Conservation (phyloP, 30 jellyfish, hydroid and myxozoan genomes). For the Chrysaora quinquecirrha region DNA sequence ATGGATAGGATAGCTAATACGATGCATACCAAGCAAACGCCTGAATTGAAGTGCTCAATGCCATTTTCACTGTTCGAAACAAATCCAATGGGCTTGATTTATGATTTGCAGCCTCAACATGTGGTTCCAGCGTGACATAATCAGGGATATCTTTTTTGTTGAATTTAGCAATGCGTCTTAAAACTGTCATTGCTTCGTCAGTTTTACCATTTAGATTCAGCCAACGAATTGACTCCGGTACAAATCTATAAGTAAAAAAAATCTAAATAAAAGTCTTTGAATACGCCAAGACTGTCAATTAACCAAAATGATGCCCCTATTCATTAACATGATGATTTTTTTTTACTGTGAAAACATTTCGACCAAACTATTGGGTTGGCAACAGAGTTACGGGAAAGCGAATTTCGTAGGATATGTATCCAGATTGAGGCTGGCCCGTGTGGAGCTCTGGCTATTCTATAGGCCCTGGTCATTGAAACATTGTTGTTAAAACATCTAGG, state of each 20-base stretch:
- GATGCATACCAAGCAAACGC: conserved; percentile 55
- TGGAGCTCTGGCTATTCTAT: too few species aligned
- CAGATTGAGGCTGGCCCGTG: too few species aligned
- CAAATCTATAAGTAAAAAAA: conserved; percentile 38
- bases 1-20: too few species aligned
- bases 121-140: conserved; percentile 36
- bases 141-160: conserved; percentile 70
- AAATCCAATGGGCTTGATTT: conserved; percentile 58
- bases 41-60: conserved; percentile 34
- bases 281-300: too few species aligned
- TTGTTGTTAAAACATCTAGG: too few species aligned
- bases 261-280: neutral
- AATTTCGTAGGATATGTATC: too few species aligned
- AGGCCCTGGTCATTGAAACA: too few species aligned
- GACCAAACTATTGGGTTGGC: too few species aligned
- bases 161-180: conserved; percentile 56
- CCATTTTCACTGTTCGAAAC: conserved; percentile 60
- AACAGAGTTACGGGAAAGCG: too few species aligned
- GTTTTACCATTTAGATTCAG: conserved; percentile 57
- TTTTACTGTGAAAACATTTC: too few species aligned
- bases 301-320: too few species aligned
- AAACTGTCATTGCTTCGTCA: conserved; percentile 59
- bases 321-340: too few species aligned
- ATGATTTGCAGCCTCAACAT: neutral
- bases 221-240: conserved; percentile 96